A percentile compares a stretch with the other conserved stretches of the same genome.
These are phyloP conservation scores for Hydra vulgaris DNA, from an alignment of 30 jellyfish, hydroid and myxozoan species.

Conservation along the genomic window DNA sequence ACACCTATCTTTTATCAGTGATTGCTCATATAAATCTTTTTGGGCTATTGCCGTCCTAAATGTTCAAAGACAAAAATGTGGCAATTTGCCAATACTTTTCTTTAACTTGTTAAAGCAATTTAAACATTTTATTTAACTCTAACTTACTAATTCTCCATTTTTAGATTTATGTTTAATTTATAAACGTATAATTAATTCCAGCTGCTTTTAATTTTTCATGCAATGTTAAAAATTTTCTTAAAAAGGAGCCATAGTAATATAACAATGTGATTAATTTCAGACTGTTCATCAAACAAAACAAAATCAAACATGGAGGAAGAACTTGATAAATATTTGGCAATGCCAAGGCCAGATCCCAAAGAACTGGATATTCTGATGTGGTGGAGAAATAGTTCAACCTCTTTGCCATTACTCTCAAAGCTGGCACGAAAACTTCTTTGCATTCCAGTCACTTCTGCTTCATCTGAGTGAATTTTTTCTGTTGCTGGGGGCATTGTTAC, in stretches of 20 bases:
- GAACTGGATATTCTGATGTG: neutral
- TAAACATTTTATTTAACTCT: neutral
- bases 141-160: neutral
- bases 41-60: neutral
- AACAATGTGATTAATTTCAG: neutral
- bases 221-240: neutral
- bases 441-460: neutral
- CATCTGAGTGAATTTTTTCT: neutral
- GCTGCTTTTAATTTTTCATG: neutral
- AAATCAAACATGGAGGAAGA: neutral
- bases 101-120: neutral
- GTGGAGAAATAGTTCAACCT: neutral
- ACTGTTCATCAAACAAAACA: neutral
- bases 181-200: neutral
- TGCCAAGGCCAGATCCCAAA: neutral
- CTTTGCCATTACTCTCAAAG: neutral
- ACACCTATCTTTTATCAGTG: neutral
- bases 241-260: neutral
- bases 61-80: neutral
- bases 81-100: neutral
- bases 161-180: neutral
- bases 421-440: neutral
- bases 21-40: neutral
- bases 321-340: neutral
- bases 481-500: neutral